Percentiles rank a stretch among this genome's conserved stretches.
These are phyloP conservation scores for Trichechus manatus DNA, from an alignment of 2,113 vertebrate species.

Conservation along the genomic window DNA sequence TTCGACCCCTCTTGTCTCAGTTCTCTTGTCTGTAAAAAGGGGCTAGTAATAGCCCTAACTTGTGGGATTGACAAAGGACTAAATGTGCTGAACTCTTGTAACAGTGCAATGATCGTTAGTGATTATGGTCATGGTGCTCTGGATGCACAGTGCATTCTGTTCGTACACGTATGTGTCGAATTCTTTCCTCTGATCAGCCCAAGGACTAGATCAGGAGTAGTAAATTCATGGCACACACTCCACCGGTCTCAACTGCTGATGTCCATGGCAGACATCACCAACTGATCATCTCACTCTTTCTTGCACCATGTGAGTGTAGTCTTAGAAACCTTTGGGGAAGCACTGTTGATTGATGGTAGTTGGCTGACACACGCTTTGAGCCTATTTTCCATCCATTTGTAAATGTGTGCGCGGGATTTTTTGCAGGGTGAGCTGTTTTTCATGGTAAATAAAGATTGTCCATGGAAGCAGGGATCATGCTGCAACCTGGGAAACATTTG, in stretches of 20 bases:
- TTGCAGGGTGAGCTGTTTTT: neutral
- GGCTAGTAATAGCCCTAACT: neutral
- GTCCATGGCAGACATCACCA: neutral
- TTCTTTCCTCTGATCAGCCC: neutral
- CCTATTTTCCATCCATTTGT: fast-evolving
- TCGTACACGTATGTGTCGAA: neutral
- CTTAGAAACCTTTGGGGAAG: neutral
- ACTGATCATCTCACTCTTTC: neutral
- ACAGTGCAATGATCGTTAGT: fast-evolving
- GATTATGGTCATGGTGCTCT: neutral
- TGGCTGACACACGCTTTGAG: fast-evolving
- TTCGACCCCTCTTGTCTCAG: neutral
- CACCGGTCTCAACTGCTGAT: fast-evolving
- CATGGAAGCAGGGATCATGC: neutral
- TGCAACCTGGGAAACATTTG: neutral
- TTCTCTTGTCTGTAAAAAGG: neutral
- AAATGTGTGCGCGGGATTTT: fast-evolving
- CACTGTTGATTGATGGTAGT: neutral
- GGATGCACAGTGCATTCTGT: neutral
- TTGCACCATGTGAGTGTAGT: neutral
- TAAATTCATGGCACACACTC: neutral
- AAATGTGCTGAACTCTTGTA: neutral
- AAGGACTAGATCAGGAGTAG: neutral
- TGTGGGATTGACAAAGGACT: neutral
- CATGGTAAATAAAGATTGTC: neutral